Percentiles rank a stretch among this genome's conserved stretches.
Conservation (phyloP, 2,797 vertebrate species). For the Masticophis lateralis region DNA sequence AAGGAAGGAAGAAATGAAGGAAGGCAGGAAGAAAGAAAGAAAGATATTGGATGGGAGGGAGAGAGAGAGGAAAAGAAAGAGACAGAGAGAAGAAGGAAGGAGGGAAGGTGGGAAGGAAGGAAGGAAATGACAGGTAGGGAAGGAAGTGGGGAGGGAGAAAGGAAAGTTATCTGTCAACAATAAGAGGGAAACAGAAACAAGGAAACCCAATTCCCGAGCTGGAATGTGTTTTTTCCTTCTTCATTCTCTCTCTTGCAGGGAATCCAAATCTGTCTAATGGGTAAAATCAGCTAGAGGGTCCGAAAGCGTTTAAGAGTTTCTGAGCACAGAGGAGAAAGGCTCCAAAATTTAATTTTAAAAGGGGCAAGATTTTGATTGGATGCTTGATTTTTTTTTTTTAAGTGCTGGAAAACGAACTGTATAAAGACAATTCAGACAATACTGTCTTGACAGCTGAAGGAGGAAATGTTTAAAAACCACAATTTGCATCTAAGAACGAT, state of each 20-base stretch:
- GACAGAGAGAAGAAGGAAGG: background rate
- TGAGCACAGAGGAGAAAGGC: background rate
- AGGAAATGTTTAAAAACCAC: background rate
- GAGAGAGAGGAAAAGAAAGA: too few relatives aligned
- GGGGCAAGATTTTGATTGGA: background rate
- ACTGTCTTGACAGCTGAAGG: background rate
- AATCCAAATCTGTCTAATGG: background rate
- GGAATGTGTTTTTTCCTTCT: background rate
- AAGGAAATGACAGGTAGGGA: background rate
- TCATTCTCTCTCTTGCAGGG: background rate
- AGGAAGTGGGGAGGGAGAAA: background rate
- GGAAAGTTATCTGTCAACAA: background rate
- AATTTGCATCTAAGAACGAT: background rate
- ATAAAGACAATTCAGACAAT: background rate
- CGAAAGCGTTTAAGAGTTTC: background rate
- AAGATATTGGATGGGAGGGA: too few relatives aligned
- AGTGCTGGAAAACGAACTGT: background rate
- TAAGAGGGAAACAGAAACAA: background rate
- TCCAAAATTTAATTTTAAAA: background rate
- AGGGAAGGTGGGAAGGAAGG: background rate
- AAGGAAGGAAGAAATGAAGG: too few relatives aligned
- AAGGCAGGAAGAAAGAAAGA: too few relatives aligned
- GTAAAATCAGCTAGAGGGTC: background rate
- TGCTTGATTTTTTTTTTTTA: background rate
- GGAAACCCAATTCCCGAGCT: background rate